Conservation (phyloP, 2,113 vertebrate genomes). For the Chionodraco myersi region DNA sequence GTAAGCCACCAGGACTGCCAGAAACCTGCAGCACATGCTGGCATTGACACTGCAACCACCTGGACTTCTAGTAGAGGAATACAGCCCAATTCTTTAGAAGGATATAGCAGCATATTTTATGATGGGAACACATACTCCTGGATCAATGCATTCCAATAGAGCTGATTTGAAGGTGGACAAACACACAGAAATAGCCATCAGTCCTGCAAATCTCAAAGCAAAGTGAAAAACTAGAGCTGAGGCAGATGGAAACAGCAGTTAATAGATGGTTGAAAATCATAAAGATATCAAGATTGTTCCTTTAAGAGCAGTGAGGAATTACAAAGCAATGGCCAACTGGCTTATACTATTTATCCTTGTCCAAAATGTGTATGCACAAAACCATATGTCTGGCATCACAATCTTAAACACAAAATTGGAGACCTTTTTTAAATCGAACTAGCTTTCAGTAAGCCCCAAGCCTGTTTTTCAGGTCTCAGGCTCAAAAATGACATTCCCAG, state of each 20-base stretch:
- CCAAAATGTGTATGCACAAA: slow-evolving; percentile 37
- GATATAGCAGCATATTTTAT: slow-evolving; percentile 41
- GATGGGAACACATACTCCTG: slow-evolving; percentile 30
- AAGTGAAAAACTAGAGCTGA: slow-evolving; percentile 21
- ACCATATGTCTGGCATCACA: slow-evolving; percentile 52
- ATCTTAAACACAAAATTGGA: neutral
- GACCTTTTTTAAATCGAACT: neutral
- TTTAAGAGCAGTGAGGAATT: slow-evolving; percentile 36
- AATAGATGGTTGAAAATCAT: slow-evolving; percentile 44
- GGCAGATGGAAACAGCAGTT: slow-evolving; percentile 50
- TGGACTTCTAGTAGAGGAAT: slow-evolving; percentile 47
- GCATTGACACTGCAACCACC: slow-evolving; percentile 31
- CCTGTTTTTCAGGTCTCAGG: too few species aligned
- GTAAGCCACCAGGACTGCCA: slow-evolving; percentile 27
- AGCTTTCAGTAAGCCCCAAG: neutral
- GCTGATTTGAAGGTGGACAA: slow-evolving; percentile 26
- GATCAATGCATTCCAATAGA: slow-evolving; percentile 6
- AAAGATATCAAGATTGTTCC: slow-evolving; percentile 48
- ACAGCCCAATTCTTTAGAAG: slow-evolving; percentile 39
- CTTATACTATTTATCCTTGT: slow-evolving; percentile 12
- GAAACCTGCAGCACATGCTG: slow-evolving; percentile 47
- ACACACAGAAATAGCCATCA: slow-evolving; percentile 9
- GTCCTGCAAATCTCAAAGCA: neutral
- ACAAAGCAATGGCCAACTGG: slow-evolving; percentile 49
- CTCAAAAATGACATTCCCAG: too few species aligned